Base-by-base conservation (phyloP, 2,797 vertebrate genomes). In the Crypturellus tataupa region DNA sequence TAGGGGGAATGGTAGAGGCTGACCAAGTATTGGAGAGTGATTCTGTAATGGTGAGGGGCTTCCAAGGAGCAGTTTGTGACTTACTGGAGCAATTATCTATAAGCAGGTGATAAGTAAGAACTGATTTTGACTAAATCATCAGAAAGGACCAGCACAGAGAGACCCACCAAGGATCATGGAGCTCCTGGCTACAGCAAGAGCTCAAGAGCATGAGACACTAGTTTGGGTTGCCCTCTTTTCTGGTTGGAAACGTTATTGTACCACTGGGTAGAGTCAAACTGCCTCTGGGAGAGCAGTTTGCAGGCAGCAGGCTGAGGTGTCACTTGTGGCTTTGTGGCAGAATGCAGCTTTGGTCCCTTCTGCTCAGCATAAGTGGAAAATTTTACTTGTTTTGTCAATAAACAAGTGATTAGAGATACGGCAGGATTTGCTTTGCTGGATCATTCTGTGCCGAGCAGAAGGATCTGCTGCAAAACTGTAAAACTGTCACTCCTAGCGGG, bases 41-140 rank as follows among this genome's bases (percentile, higher is more conserved):
- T 91, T 82, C 89, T 37, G n/a, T 71, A 80, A 71, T 91, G 89
- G 86, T 80, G 93, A 88, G 91, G 80, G 71, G 83, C 19, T 16
- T 90, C 78, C 77, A 60, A 73, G 83, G 89, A 69, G 83, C 63
- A 85, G 83, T 83, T 71, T 94, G 65, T 84, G 85, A 90, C 92
- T 94, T 92, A 96, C 80, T 87, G 77, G 83, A 73, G 60, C 86
- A 71, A 83, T 92, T 96, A 90, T 90, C 92, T 85, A 86, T 95
- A 85, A 94, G 90, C 60, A 24, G 77, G 60, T 71, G 80, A 82
- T 81, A 91, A 89, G 65, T 68, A 80, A 88, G 77, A 95, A 86
- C 70, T 86, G 92, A 91, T 94, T 94, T 77, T 64, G 87, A 47
- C 70, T 58, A 29, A 85, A 83, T 93, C 80, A 88, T 88, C 3